Evolutionary conservation across 2,888 invertebrate species (phyloP), one percentile per base, ranked within the genome.

Genomic region (Ischnura elegans): DNA sequence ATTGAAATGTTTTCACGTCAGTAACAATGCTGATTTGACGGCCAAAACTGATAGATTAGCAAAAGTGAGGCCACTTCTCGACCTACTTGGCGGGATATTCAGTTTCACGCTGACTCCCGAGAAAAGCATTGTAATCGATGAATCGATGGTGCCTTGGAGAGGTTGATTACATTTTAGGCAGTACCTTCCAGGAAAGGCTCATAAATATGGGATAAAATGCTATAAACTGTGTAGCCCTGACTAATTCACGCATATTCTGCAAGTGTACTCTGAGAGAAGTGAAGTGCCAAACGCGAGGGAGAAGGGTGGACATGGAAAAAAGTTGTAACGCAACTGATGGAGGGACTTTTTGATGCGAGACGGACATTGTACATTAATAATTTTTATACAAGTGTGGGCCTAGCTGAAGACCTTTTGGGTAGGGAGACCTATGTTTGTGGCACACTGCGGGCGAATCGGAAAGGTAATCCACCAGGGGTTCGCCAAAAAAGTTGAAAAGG

Each of bases 131-230:
- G 86, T 86, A 25, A 42, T 86, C 19, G 86, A 86, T 86, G 86
- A 86, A 42, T 86, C 86, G 42, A 86, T 86, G 86, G 42, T 86
- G 5, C 86, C 86, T 42, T 86, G 86, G 86, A 86, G 86, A 86
- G 86, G 86, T 21, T 19, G 42, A 19, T 43, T 86, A 29, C 36
- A 55, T 86, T 86, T 86, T 86, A 29, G 42, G 42, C 86, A 86
- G 42, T 86, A 86, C 45, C 25, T 86, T 21, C 86, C 86, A 86
- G 42, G 86, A 42, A 86, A 86, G 45, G 42, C 42, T 86, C 42
- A 42, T 86, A 86, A 21, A 86, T 86, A 86, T 86, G 55, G 55
- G 19, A 55, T 55, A 13, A 55, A 55, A 55, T 55, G 55, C 55
- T 55, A 55, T 55, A 55, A 55, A 21, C 55, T 55, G 55, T 55